These are phyloP conservation scores for Masticophis lateralis DNA, from an alignment of 2,797 vertebrate genomes.

Conservation along the genomic window DNA sequence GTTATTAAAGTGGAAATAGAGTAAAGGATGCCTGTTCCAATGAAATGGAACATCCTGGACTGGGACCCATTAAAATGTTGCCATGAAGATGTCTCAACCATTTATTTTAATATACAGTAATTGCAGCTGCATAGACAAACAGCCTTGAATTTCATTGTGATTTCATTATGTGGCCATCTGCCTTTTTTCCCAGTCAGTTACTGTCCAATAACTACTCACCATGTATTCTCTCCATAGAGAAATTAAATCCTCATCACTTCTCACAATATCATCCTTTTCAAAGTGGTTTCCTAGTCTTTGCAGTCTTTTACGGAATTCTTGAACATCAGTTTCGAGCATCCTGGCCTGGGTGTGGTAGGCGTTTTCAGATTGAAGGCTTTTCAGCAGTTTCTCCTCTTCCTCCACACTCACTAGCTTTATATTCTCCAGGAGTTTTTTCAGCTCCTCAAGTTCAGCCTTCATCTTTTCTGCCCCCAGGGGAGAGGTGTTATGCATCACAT, in stretches of 20 bases:
- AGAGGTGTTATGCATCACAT: constrained; percentile 80
- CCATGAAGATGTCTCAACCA: background rate
- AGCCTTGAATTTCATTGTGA: background rate
- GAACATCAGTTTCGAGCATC: constrained; percentile 75
- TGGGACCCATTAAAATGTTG: background rate
- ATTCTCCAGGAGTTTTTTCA: constrained; percentile 79
- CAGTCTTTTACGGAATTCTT: constrained; percentile 71
- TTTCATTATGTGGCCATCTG: background rate
- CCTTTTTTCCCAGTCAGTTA: background rate
- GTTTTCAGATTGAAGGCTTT: constrained; percentile 70
- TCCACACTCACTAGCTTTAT: constrained; percentile 72
- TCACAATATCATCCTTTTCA: constrained; percentile 52
- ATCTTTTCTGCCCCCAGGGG: constrained; percentile 82
- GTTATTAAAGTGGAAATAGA: background rate
- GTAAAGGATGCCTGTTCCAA: background rate
- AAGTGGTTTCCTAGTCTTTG: constrained; percentile 72
- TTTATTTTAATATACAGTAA: background rate
- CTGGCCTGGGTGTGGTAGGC: constrained; percentile 72
- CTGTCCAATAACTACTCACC: constrained; percentile 68
- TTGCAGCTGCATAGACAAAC: background rate
- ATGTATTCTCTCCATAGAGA: constrained; percentile 80
- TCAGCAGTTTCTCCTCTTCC: constrained; percentile 72
- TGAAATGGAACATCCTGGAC: background rate
- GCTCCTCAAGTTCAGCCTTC: constrained; percentile 78
- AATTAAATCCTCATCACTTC: constrained; percentile 80